Conservation (phyloP, 2,888 invertebrate species). For the Gandaritis pyraliata region DNA sequence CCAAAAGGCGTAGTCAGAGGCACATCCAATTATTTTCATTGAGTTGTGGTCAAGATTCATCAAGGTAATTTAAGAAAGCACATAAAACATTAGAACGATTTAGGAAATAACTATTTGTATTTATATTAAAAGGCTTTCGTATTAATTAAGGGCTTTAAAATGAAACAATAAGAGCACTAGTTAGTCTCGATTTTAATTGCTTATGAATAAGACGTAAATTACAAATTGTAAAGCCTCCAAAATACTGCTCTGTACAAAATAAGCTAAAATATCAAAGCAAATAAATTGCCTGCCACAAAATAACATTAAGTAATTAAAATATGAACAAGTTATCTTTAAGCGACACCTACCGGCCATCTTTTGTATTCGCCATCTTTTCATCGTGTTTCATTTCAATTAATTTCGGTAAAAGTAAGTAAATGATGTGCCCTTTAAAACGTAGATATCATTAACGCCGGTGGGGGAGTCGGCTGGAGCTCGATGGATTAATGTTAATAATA, state of each 20-base stretch:
- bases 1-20: too few relatives aligned
- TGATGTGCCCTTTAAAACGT: slow-evolving; percentile 81
- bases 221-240: slow-evolving; percentile 24
- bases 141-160: neutral
- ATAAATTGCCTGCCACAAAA: slow-evolving; percentile 77
- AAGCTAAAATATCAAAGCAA: slow-evolving; percentile 69
- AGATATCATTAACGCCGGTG: slow-evolving; percentile 81
- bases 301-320: slow-evolving; percentile 75
- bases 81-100: too few relatives aligned
- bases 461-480: slow-evolving; percentile 40
- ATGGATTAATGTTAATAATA: slow-evolving; percentile 25
- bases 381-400: slow-evolving; percentile 85
- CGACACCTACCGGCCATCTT: slow-evolving; percentile 82
- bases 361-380: slow-evolving; percentile 81
- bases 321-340: slow-evolving; percentile 79
- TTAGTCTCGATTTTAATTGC: slow-evolving; percentile 26
- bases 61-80: too few relatives aligned
- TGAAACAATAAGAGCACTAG: slow-evolving; percentile 17
- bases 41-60: too few relatives aligned
- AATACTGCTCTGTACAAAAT: slow-evolving; percentile 32
- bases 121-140: neutral
- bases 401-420: slow-evolving; percentile 83
- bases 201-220: slow-evolving; percentile 30
- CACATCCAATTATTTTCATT: too few relatives aligned
- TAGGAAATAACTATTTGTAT: too few relatives aligned